Percentiles rank a stretch among this genome's conserved stretches.
These are phyloP conservation scores for Syrphus vitripennis DNA, from an alignment of 2,888 invertebrate genomes.

Conservation along the genomic window DNA sequence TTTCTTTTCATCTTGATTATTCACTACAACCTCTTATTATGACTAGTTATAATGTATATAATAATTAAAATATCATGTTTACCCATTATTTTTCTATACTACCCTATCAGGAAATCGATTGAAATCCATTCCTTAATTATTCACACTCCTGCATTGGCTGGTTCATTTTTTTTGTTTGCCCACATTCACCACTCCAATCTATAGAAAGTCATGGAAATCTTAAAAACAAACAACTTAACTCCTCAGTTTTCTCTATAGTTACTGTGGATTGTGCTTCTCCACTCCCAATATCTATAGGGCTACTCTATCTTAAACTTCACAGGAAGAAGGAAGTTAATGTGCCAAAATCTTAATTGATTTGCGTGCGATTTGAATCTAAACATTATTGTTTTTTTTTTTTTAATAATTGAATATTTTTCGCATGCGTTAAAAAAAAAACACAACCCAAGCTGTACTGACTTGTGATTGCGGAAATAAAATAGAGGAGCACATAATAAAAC, in stretches of 20 bases:
- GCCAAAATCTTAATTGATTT: conserved; percentile 42
- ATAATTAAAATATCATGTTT: conserved; percentile 2
- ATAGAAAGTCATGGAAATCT: not conserved
- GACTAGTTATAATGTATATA: no score
- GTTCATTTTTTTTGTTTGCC: not conserved
- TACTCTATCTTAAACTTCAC: not conserved
- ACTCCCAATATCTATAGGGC: not conserved
- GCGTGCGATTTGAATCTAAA: conserved; percentile 19
- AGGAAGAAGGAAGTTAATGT: conserved; percentile 48
- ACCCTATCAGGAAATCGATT: conserved; percentile 36
- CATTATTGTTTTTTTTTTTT: not conserved
- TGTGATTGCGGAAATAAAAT: conserved; percentile 36
- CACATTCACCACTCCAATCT: not conserved
- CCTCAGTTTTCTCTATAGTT: not conserved
- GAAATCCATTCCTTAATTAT: conserved; percentile 41
- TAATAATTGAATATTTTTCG: conserved; percentile 20
- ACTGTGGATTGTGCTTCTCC: not conserved
- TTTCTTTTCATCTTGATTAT: not conserved
- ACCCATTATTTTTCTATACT: not conserved
- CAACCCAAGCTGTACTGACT: not conserved
- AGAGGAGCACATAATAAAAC: not conserved
- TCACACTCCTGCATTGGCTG: conserved; percentile 40
- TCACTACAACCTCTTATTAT: conserved; percentile 15
- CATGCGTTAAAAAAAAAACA: conserved; percentile 1
- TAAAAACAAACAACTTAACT: not conserved